phyloP scores from a whole-genome alignment of 2,797 vertebrate species.

The Phataginus tricuspis region DNA sequence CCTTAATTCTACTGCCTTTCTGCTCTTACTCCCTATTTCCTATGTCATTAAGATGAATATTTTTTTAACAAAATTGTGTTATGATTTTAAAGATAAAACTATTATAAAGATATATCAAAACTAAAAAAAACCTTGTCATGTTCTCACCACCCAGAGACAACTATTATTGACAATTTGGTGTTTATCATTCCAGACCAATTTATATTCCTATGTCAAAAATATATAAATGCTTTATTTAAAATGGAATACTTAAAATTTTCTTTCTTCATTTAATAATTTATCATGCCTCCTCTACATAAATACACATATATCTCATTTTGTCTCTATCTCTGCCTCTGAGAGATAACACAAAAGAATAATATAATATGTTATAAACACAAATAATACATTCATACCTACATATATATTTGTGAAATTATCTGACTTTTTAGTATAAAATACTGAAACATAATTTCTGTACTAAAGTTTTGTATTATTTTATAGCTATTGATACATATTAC shows the following conservation, averaged over 20 bases:
- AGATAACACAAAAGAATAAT: background rate
- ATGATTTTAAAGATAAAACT: background rate
- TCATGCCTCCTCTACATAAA: background rate
- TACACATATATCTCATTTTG: background rate
- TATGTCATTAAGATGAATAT: background rate
- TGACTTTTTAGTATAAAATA: background rate
- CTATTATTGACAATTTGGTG: background rate
- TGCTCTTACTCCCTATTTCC: background rate
- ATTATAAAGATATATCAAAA: background rate
- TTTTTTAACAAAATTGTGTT: background rate
- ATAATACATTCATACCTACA: background rate
- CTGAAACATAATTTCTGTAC: background rate
- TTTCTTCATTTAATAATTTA: background rate
- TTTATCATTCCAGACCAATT: background rate
- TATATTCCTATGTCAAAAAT: background rate
- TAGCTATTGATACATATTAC: background rate
- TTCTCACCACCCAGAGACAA: background rate
- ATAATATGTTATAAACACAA: background rate
- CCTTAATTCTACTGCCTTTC: background rate
- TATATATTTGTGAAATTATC: background rate
- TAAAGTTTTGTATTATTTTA: background rate
- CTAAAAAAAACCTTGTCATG: background rate
- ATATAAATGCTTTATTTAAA: background rate
- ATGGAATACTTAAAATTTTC: background rate
- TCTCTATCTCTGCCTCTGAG: background rate